Evolutionary conservation across 1,140 invertebrate genomes (phyloP).

Genomic region (Acromyrmex echinatior): DNA sequence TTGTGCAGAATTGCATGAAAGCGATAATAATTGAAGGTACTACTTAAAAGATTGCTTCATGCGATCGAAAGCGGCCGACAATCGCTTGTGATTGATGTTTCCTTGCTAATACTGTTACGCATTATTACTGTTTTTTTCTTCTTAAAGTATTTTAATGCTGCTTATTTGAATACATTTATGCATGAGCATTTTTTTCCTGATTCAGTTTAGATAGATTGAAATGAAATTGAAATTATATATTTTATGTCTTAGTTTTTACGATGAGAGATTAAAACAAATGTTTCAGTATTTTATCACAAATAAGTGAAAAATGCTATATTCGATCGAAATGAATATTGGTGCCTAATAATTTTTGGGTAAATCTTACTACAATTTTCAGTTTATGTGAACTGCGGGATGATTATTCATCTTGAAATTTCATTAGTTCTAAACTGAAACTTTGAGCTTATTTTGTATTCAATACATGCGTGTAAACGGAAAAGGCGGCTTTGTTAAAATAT

Average conservation of each 20-base stretch:
- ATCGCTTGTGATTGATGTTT: constrained; percentile 36
- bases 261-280: background rate
- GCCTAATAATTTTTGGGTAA: no score
- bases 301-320: no score
- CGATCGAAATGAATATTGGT: no score
- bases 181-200: background rate
- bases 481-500: no score
- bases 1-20: constrained; percentile 43
- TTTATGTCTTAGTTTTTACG: background rate
- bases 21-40: constrained; percentile 38
- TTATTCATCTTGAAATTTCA: no score
- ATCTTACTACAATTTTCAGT: no score
- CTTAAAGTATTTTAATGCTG: background rate
- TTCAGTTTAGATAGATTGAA: background rate
- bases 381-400: no score
- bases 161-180: background rate
- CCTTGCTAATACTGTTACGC: background rate
- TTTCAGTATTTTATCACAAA: no score
- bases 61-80: constrained; percentile 29
- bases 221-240: constrained; percentile 7
- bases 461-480: no score
- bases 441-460: no score
- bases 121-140: background rate
- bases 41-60: constrained; percentile 48
- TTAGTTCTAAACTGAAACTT: no score